Conservation (phyloP, 92 coral and sea anemone genomes). For the Heliopora coerulea region DNA sequence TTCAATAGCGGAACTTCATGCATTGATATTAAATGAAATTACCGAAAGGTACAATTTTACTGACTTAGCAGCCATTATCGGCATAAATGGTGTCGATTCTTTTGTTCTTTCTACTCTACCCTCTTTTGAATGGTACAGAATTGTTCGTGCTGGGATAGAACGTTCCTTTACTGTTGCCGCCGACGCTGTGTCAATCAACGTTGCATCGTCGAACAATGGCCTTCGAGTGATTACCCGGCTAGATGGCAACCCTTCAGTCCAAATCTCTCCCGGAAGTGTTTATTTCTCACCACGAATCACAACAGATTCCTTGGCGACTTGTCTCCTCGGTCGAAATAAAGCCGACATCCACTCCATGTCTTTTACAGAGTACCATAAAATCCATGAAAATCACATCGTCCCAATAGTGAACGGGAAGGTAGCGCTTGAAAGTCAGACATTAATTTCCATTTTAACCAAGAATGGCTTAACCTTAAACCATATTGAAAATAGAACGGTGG, state of each 20-base stretch:
- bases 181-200: constrained; percentile 31
- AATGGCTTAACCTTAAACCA: background rate
- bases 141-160: constrained; percentile 29
- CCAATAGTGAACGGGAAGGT: constrained; percentile 33
- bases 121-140: constrained; percentile 38
- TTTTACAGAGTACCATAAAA: constrained; percentile 8
- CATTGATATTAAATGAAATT: constrained; percentile 25
- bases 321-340: constrained; percentile 27
- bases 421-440: constrained; percentile 12
- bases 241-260: constrained; percentile 35
- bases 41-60: constrained; percentile 23
- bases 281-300: constrained; percentile 23
- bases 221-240: constrained; percentile 1
- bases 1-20: constrained; percentile 28
- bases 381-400: constrained; percentile 1
- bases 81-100: constrained; percentile 19
- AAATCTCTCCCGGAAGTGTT: constrained; percentile 1
- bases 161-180: constrained; percentile 21
- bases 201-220: constrained; percentile 13
- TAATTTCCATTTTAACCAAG: background rate
- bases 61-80: constrained; percentile 19
- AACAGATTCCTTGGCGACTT: constrained; percentile 8
- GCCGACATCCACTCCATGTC: constrained; percentile 28
- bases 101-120: constrained; percentile 39
- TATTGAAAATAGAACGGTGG: constrained; percentile 28